Base-by-base conservation (phyloP, 2,797 vertebrate species). In the Trichosurus vulpecula region DNA sequence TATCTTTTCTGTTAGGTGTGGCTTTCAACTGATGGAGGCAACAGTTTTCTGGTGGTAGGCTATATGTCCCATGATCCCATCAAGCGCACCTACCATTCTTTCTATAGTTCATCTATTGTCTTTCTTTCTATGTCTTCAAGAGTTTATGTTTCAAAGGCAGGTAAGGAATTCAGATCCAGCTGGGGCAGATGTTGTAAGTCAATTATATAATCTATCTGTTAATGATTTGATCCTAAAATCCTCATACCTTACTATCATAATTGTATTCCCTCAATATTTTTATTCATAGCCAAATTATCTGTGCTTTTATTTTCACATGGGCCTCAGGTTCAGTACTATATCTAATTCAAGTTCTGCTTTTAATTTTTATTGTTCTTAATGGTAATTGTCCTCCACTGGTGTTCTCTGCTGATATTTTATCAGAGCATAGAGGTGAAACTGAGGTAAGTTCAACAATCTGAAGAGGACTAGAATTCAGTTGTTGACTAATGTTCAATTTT, bases 1-100 rank as follows among this genome's bases (percentile, higher is more conserved):
- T 81, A 6, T 94, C 56, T 93, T 57, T 81, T 96, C 93, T 89
- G 91, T 54, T 13, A 98, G 97, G 16, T 98, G 0, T 98, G 97
- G 95, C 19, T 98, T 94, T 98, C 98, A 90, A 2, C 93, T 13
- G 98, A 98, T 95, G 96, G 97, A 30, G 97, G 97, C 61, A 98
- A 96, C 96, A 93, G 6, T 92, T 98, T 98, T 90, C 29, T 61
- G 0, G 91, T 96, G 25, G 1, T 98, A 61, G 41, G 97, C 56
- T 89, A 87, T n/a, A 93, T 98, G 51, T 14, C 93, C 47, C 12
- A 41, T 57, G 90, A 98, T 87, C 90, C 54, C n/a, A 52, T 95
- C 92, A 30, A 29, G 54, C 94, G 91, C 31, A 58, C 93, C 91
- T 97, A 57, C 2, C 90, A 97, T 12, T 89, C 55, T 96, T 92